These are phyloP conservation scores for Pterocles burchelli DNA, from an alignment of 2,113 vertebrate species.

Conservation along the genomic window DNA sequence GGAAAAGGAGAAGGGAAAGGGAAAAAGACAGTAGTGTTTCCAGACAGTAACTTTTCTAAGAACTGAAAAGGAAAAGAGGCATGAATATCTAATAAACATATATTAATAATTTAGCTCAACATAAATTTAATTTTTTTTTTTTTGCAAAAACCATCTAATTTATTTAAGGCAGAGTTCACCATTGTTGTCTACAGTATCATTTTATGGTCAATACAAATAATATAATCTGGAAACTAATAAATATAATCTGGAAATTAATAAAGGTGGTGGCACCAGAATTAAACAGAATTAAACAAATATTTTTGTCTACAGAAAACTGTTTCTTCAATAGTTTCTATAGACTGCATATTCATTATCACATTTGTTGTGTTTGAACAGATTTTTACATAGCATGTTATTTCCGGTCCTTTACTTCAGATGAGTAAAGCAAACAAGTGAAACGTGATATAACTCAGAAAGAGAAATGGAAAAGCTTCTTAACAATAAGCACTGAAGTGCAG, in stretches of 20 bases:
- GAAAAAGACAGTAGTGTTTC: neutral
- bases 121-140: neutral
- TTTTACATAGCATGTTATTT: neutral
- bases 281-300: neutral
- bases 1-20: too few relatives aligned
- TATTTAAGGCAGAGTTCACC: neutral
- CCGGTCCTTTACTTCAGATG: neutral
- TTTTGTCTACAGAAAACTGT: neutral
- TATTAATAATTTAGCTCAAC: neutral
- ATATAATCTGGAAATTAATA: neutral
- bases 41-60: neutral
- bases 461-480: neutral
- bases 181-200: neutral
- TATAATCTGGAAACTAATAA: neutral
- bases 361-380: neutral
- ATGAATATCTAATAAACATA: neutral
- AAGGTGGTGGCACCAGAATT: neutral
- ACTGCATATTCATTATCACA: neutral
- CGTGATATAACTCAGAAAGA: neutral
- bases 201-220: neutral
- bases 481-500: neutral
- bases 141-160: neutral
- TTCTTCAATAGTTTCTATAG: neutral
- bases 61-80: neutral
- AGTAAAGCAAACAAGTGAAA: neutral